Conservation (phyloP, 2,113 vertebrate genomes). For the Phoxinus phoxinus region DNA sequence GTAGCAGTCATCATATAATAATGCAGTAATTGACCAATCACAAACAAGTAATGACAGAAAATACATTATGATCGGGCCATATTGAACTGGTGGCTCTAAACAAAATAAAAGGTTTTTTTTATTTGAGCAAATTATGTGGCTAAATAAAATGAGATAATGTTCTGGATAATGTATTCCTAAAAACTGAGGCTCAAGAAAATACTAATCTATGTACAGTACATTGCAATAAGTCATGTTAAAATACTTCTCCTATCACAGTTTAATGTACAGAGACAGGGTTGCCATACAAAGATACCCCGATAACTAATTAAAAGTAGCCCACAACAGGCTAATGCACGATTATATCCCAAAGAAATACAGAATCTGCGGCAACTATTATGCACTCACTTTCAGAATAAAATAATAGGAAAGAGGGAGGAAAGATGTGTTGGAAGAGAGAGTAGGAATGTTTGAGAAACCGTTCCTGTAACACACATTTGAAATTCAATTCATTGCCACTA, state of each 20-base stretch:
- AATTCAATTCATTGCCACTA: neutral
- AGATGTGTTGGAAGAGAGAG: too few species aligned
- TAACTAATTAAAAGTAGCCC: neutral
- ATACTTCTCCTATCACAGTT: too few species aligned
- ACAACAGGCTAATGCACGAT: neutral
- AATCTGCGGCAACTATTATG: too few species aligned
- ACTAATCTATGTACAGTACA: too few species aligned
- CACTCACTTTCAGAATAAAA: too few species aligned
- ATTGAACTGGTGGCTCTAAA: neutral
- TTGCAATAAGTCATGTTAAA: too few species aligned
- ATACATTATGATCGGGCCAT: neutral
- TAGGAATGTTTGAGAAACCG: neutral
- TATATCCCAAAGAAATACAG: neutral
- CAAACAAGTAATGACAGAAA: neutral
- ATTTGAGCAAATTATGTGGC: too few species aligned
- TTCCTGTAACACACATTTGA: neutral
- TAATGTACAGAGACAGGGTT: too few species aligned
- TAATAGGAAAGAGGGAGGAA: too few species aligned
- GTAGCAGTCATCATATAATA: neutral
- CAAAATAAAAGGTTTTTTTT: neutral
- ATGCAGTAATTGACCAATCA: neutral
- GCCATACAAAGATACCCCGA: neutral
- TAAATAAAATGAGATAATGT: too few species aligned
- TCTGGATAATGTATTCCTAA: too few species aligned
- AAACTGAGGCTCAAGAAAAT: too few species aligned